A percentile compares a stretch with the other conserved stretches of the same genome.
Evolutionary conservation across 2,113 vertebrate species (phyloP).

Genomic region (Psophia crepitans): DNA sequence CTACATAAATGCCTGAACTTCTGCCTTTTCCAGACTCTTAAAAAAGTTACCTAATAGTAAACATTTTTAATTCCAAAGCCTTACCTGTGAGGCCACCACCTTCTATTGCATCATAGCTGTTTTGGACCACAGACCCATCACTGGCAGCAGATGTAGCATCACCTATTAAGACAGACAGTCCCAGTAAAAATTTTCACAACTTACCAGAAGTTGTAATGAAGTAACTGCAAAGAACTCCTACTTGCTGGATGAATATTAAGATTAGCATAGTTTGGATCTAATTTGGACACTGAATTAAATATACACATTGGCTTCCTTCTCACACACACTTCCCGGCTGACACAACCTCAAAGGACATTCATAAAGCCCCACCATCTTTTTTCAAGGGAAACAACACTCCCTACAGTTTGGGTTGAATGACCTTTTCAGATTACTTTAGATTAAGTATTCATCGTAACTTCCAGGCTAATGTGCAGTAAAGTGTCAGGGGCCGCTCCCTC

Average conservation of each 20-base stretch:
- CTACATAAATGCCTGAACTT: background rate
- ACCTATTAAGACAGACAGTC: slow-evolving; percentile 36
- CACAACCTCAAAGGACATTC: background rate
- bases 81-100: slow-evolving; percentile 85
- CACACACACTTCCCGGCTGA: background rate
- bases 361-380: background rate
- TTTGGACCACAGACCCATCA: slow-evolving; percentile 74
- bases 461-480: background rate
- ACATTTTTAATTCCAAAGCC: slow-evolving; percentile 30
- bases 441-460: background rate
- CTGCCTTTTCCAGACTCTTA: background rate
- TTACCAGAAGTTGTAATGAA: background rate
- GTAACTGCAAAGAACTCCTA: background rate
- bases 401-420: background rate
- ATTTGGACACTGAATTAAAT: background rate
- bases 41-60: background rate
- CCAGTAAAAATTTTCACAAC: background rate
- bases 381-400: background rate
- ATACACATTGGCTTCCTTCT: background rate
- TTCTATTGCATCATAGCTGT: slow-evolving; percentile 88
- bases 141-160: slow-evolving; percentile 62
- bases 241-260: background rate
- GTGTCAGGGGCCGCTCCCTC: background rate
- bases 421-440: background rate
- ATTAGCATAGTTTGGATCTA: background rate